Conservation (phyloP, 2,113 vertebrate species). For the Turdus rufiventris region DNA sequence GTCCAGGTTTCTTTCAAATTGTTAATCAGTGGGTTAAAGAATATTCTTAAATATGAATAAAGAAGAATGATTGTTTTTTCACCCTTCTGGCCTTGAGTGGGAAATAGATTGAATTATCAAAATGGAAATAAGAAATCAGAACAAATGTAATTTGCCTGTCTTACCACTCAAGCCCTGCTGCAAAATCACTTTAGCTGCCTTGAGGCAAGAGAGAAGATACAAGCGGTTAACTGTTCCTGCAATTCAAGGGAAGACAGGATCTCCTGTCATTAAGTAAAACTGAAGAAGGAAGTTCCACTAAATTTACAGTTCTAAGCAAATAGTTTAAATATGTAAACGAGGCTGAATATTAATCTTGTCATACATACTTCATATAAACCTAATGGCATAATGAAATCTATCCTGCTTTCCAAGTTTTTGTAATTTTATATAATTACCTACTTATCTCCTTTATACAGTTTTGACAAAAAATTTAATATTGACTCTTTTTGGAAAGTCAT, state of each 20-base stretch:
- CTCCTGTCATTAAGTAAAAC: background rate
- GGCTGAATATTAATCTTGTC: background rate
- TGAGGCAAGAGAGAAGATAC: background rate
- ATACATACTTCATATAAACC: background rate
- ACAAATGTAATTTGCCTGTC: slow-evolving; percentile 2
- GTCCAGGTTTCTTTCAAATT: background rate
- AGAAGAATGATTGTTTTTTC: background rate
- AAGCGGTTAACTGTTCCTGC: background rate
- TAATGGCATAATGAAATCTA: background rate
- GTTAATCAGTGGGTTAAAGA: background rate
- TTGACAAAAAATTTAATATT: background rate
- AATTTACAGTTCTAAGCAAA: background rate
- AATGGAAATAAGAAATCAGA: background rate
- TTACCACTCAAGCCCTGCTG: background rate
- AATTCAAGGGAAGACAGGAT: background rate
- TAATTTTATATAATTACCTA: background rate
- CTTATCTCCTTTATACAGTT: background rate
- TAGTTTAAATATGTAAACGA: background rate
- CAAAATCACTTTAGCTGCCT: background rate
- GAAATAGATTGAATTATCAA: background rate
- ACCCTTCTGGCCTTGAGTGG: background rate
- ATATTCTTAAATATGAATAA: background rate
- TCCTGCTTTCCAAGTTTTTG: background rate
- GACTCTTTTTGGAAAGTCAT: background rate
- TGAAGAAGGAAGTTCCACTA: background rate